Conservation (phyloP, 2,113 vertebrate species). For the Barnardius zonarius region DNA sequence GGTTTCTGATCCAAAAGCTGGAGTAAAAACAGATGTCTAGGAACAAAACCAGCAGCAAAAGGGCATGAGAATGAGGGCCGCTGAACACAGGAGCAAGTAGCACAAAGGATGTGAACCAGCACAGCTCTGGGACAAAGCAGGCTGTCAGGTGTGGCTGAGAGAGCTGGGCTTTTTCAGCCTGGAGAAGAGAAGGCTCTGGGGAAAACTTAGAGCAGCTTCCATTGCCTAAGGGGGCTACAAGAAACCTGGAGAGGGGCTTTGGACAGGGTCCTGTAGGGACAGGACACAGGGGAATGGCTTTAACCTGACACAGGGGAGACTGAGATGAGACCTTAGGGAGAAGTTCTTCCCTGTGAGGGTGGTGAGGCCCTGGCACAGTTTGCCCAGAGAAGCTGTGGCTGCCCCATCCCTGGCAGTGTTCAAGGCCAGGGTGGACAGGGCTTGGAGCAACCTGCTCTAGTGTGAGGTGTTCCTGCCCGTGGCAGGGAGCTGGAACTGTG, state of each 20-base stretch:
- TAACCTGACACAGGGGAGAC: neutral
- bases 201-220: neutral
- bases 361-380: neutral
- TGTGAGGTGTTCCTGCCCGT: neutral
- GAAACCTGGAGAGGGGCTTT: neutral
- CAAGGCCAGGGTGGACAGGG: neutral
- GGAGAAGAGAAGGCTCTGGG: neutral
- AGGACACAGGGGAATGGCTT: neutral
- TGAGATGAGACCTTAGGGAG: neutral
- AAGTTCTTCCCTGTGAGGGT: neutral
- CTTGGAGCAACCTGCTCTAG: neutral
- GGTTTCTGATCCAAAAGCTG: slow-evolving; percentile 84
- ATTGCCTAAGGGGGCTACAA: neutral
- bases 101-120: neutral
- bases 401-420: neutral
- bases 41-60: neutral
- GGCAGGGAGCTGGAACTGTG: neutral
- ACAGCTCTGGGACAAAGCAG: too few relatives aligned
- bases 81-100: accelerated
- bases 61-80: accelerated
- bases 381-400: neutral
- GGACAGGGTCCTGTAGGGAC: neutral
- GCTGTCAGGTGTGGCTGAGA: neutral
- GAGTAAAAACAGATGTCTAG: slow-evolving; percentile 93
- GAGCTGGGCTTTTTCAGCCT: neutral